Conservation (phyloP, 2,888 invertebrate genomes). For the Andrena flavipes region DNA sequence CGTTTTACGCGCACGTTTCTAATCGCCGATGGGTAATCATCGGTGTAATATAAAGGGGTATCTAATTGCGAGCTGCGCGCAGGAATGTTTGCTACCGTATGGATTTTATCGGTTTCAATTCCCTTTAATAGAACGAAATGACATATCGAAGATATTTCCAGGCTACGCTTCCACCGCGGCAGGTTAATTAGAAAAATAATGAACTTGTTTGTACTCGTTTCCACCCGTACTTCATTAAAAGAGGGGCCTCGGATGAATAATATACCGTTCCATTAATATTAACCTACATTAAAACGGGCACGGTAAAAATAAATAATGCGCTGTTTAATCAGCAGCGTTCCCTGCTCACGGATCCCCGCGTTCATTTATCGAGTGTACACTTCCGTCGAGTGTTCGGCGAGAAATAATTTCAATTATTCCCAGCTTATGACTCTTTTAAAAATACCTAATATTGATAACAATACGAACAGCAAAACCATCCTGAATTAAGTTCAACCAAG, state of each 20-base stretch:
- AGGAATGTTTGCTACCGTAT: not conserved
- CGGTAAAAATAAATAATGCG: conserved; percentile 17
- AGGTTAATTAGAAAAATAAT: conserved; percentile 35
- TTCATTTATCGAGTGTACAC: conserved; percentile 27
- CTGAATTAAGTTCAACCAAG: too few relatives aligned
- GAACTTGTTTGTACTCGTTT: conserved; percentile 35
- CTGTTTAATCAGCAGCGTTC: conserved; percentile 18
- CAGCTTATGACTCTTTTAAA: conserved; percentile 6
- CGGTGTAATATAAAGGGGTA: too few relatives aligned
- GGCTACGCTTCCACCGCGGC: conserved; percentile 11
- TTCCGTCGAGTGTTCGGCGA: conserved; percentile 3
- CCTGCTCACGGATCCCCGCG: conserved; percentile 5
- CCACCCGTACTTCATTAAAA: conserved; percentile 2
- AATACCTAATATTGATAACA: conserved; percentile 1
- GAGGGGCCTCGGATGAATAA: conserved; percentile 7
- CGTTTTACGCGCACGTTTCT: not conserved
- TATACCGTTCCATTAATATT: conserved; percentile 31
- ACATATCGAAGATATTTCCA: not conserved
- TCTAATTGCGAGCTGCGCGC: too few relatives aligned
- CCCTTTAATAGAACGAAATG: conserved; percentile 5
- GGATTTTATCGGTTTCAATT: not conserved
- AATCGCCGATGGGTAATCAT: not conserved
- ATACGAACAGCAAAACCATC: not conserved
- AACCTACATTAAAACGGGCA: conserved; percentile 23
- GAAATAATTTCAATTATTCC: conserved; percentile 8